These are phyloP conservation scores for Ptyas mucosa DNA, from an alignment of 2,113 vertebrate species.

Conservation along the genomic window DNA sequence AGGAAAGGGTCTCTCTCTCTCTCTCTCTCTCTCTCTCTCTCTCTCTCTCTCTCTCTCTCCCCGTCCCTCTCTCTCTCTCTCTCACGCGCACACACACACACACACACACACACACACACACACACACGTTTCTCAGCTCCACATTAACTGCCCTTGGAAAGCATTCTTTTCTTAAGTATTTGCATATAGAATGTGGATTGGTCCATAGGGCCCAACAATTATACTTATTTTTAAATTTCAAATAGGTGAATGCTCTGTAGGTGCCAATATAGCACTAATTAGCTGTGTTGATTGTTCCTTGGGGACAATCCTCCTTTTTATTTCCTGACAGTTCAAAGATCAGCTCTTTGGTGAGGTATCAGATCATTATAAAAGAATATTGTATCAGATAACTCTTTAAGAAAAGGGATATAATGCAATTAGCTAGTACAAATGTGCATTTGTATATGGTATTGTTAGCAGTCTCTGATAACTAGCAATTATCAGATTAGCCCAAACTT, in stretches of 20 bases:
- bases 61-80: fast-evolving
- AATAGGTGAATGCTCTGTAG: not conserved
- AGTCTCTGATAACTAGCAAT: not conserved
- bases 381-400: not conserved
- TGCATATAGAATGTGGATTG: not conserved
- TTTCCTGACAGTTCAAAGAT: not conserved
- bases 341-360: not conserved
- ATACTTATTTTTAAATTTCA: not conserved
- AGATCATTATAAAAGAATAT: not conserved
- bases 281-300: not conserved
- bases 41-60: too few relatives aligned
- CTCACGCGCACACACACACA: too few relatives aligned
- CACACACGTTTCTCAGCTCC: not conserved
- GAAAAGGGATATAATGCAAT: not conserved
- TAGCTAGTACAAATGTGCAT: not conserved
- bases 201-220: not conserved
- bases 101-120: too few relatives aligned
- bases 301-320: not conserved
- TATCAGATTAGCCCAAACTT: not conserved
- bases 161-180: not conserved
- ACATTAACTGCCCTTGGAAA: not conserved
- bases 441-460: not conserved
- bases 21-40: fast-evolving
- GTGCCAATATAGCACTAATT: not conserved
- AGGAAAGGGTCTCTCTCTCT: too few relatives aligned